These are phyloP conservation scores for Herpetotheres cachinnans DNA, from an alignment of 2,113 vertebrate species.

Conservation along the genomic window DNA sequence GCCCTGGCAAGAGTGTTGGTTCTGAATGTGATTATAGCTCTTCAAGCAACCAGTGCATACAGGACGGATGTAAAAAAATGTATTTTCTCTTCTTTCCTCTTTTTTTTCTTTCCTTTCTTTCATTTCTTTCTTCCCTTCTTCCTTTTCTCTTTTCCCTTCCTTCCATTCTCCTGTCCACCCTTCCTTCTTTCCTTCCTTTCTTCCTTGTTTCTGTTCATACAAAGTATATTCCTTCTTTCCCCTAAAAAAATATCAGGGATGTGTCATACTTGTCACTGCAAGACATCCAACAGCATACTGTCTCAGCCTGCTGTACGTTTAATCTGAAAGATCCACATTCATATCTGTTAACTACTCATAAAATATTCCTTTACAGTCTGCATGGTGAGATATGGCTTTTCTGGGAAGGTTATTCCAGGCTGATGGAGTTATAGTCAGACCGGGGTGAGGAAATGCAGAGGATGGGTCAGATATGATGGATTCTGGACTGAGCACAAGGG, in stretches of 20 bases:
- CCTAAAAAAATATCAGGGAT: neutral
- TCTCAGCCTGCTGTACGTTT: neutral
- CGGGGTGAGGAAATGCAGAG: neutral
- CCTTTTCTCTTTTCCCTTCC: neutral
- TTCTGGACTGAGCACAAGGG: neutral
- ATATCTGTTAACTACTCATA: neutral
- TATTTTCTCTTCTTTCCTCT: neutral
- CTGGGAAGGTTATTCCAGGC: neutral
- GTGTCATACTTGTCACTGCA: neutral
- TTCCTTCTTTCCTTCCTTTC: neutral
- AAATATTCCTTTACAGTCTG: neutral
- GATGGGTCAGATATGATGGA: rapidly evolving
- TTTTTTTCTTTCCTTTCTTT: neutral
- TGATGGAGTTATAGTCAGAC: neutral
- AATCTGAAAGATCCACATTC: neutral
- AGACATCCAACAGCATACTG: neutral
- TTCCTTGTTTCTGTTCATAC: neutral
- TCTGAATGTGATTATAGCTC: neutral
- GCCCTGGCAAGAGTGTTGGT: neutral
- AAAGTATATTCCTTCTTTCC: neutral
- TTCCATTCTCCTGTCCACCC: neutral
- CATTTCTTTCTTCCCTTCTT: neutral
- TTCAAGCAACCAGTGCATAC: neutral
- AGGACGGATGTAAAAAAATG: neutral
- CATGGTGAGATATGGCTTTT: neutral